phyloP scores from a whole-genome alignment of 2,113 vertebrate genomes.

The Glaucomys volans region DNA sequence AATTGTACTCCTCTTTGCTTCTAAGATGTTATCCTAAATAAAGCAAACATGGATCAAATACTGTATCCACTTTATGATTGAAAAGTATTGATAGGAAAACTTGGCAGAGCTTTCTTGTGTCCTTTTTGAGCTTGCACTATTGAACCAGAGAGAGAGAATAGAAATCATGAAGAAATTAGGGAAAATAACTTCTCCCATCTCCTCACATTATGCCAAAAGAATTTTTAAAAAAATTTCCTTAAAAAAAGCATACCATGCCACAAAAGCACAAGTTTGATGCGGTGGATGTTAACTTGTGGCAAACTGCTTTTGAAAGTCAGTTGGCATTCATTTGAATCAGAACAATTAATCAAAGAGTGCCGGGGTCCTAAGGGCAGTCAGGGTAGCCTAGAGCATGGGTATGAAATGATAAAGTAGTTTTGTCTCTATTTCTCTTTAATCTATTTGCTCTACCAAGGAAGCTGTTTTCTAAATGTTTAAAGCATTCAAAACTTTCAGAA shows the following conservation, averaged over 20 bases:
- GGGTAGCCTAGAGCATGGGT: fast-evolving
- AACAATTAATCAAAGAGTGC: neutral
- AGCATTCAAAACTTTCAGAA: constrained; percentile 14
- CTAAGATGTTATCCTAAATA: neutral
- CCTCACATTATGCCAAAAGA: neutral
- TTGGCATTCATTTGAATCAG: neutral
- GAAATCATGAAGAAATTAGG: neutral
- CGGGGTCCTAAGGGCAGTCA: neutral
- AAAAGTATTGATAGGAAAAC: neutral
- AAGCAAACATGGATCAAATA: neutral
- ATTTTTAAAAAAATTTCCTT: neutral
- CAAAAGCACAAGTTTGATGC: neutral
- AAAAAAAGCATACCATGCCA: neutral
- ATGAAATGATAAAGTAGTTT: neutral
- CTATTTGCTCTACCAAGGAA: neutral
- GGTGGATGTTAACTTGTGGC: neutral
- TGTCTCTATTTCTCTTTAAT: neutral
- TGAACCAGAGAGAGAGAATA: neutral
- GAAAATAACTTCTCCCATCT: neutral
- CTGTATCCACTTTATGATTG: neutral
- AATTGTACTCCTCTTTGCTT: neutral
- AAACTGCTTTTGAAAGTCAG: neutral
- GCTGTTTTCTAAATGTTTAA: constrained; percentile 1
- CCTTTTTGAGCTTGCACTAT: neutral
- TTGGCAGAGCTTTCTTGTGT: neutral